Evolutionary conservation across 2,797 vertebrate species (phyloP), one percentile per base, ranked within the genome.

Genomic region (Poeciliopsis gracilis): DNA sequence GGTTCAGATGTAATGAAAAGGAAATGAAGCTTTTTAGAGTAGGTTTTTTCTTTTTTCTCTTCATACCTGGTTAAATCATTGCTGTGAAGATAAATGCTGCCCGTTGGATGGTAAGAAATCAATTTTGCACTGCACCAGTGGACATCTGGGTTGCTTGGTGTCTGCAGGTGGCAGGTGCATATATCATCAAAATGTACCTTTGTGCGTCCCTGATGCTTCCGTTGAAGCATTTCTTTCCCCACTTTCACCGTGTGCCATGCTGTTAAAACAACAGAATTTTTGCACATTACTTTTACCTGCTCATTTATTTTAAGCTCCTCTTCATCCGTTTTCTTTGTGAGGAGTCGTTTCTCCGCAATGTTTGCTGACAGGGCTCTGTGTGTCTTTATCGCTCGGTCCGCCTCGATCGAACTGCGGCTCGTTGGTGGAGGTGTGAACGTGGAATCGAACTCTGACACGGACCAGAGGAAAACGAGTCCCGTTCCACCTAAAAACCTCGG

Each of bases 111-210:
- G 78, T 75, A 73, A 72, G 72, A 69, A 84, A 90, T 90, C 67
- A 77, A 77, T 90, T 82, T 67, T 71, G 38, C 73, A 0, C 66
- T 75, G 87, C 90, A 73, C 47, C 90, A 84, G 51, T 82, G 82
- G 82, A 83, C 55, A 91, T 77, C 82, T 86, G 75, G 90, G 88
- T 75, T 79, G 73, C 63, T 41, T 53, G 33, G 73, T 75, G 66
- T 84, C 80, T 77, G 67, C 82, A 86, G 78, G 66, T 81, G 85
- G 79, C 87, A 80, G 77, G 18, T 83, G 41, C 81, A 76, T 45
- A 25, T 13, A 46, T 2, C 53, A 18, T 49, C 13, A 25, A 71
- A 53, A 74, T 82, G 36, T 51, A 53, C 41, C 61, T 46, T 36
- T 51, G 2, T 38, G 46, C 20, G 30, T 8, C 0, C 46, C 45